Conservation (phyloP, 2,797 vertebrate species). For the Schizothorax lantsangensis region DNA sequence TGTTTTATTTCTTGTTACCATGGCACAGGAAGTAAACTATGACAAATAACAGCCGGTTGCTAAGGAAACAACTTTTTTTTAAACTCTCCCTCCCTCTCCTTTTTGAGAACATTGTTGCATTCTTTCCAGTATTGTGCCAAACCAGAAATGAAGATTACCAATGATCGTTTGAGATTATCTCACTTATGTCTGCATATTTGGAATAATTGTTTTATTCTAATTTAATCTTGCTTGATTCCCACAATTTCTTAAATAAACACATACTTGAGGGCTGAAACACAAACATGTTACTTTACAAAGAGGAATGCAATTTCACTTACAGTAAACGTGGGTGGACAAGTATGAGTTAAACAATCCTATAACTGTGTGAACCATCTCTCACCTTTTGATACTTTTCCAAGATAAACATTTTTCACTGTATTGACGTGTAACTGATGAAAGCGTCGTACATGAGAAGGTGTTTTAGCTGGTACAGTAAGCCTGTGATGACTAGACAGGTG, state of each 20-base stretch:
- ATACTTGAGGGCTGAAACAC: neutral
- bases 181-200: slow-evolving; percentile 24
- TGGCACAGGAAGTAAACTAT: slow-evolving; percentile 66
- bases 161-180: slow-evolving; percentile 47
- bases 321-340: neutral
- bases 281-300: neutral
- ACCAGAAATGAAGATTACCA: slow-evolving; percentile 59
- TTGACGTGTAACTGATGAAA: neutral
- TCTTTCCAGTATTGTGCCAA: slow-evolving; percentile 51
- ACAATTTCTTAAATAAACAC: slow-evolving; percentile 15
- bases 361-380: slow-evolving; percentile 1
- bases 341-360: slow-evolving; percentile 14
- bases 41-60: slow-evolving; percentile 74
- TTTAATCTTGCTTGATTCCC: neutral
- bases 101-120: slow-evolving; percentile 57
- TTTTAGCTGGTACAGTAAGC: slow-evolving; percentile 3
- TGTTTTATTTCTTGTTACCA: slow-evolving; percentile 77
- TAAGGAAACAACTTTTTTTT: slow-evolving; percentile 69
- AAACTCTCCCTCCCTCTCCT: slow-evolving; percentile 60
- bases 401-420: slow-evolving; percentile 18
- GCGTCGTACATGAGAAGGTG: neutral
- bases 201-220: slow-evolving; percentile 4
- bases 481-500: slow-evolving; percentile 13
- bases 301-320: neutral
- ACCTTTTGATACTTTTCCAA: slow-evolving; percentile 33